A percentile compares a stretch with the other conserved stretches of the same genome.
These are phyloP conservation scores for Myrmophylax atrothorax DNA, from an alignment of 2,113 vertebrate genomes.

Conservation along the genomic window DNA sequence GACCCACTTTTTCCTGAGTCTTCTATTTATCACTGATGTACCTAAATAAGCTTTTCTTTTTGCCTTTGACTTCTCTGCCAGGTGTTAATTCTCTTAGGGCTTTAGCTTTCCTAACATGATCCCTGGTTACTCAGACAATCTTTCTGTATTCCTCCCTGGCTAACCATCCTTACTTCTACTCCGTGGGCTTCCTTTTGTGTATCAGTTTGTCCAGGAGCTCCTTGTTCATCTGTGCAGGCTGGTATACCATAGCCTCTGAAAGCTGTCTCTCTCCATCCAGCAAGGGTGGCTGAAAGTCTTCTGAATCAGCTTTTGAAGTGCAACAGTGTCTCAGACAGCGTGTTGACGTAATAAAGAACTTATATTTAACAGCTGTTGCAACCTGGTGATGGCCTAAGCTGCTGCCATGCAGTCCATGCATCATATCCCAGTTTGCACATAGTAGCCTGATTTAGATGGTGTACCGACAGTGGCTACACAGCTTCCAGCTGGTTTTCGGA, in stretches of 20 bases:
- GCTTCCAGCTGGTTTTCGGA: not conserved
- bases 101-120: not conserved
- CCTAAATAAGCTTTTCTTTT: not conserved
- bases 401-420: fast-evolving
- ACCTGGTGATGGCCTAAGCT: not conserved
- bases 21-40: not conserved
- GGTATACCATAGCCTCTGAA: not conserved
- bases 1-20: not conserved
- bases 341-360: not conserved
- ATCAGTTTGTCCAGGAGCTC: not conserved
- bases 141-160: not conserved
- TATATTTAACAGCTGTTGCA: fast-evolving
- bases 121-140: not conserved
- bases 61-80: not conserved
- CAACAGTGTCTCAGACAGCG: not conserved
- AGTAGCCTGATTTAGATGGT: not conserved
- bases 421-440: not conserved
- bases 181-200: not conserved
- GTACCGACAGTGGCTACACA: not conserved
- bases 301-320: not conserved
- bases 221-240: not conserved
- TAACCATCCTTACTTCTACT: not conserved
- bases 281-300: not conserved
- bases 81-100: not conserved
- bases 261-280: not conserved